phyloP scores from a whole-genome alignment of 2,888 invertebrate species.

The Volucella inflata region DNA sequence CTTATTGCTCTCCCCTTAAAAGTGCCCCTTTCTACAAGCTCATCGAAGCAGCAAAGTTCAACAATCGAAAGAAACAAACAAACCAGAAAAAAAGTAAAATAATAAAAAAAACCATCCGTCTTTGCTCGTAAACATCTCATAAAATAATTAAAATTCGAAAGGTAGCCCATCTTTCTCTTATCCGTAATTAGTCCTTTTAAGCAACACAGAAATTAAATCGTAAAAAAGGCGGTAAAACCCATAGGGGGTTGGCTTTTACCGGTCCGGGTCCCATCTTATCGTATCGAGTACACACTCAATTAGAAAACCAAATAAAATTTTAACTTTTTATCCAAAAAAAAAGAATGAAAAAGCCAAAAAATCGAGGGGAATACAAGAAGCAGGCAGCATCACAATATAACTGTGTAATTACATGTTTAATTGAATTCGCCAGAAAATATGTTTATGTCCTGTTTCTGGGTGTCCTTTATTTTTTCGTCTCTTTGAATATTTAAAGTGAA shows the following conservation, averaged over 20 bases:
- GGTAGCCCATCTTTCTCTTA: slow-evolving; percentile 38
- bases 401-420: slow-evolving; percentile 83
- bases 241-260: slow-evolving; percentile 34
- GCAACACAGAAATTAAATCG: slow-evolving; percentile 13
- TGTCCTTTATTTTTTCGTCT: slow-evolving; percentile 41
- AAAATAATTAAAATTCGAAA: slow-evolving; percentile 72
- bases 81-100: slow-evolving; percentile 16
- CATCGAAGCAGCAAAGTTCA: slow-evolving; percentile 37
- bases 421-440: slow-evolving; percentile 80
- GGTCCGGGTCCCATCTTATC: slow-evolving; percentile 35
- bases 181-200: slow-evolving; percentile 68
- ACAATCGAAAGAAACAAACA: slow-evolving; percentile 14
- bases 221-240: slow-evolving; percentile 24
- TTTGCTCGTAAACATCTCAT: slow-evolving; percentile 51
- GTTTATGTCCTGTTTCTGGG: slow-evolving; percentile 74
- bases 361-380: slow-evolving; percentile 47
- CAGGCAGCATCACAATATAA: slow-evolving; percentile 54
- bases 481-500: slow-evolving; percentile 68
- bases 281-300: slow-evolving; percentile 73
- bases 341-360: slow-evolving; percentile 15
- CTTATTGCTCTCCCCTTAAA: slow-evolving; percentile 22
- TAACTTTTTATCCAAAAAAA: slow-evolving; percentile 49
- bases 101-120: slow-evolving; percentile 40
- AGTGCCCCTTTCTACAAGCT: neutral
- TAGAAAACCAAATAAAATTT: slow-evolving; percentile 75